Evolutionary conservation across 1,140 invertebrate species (phyloP).

Genomic region (Drosophila ambigua): DNA sequence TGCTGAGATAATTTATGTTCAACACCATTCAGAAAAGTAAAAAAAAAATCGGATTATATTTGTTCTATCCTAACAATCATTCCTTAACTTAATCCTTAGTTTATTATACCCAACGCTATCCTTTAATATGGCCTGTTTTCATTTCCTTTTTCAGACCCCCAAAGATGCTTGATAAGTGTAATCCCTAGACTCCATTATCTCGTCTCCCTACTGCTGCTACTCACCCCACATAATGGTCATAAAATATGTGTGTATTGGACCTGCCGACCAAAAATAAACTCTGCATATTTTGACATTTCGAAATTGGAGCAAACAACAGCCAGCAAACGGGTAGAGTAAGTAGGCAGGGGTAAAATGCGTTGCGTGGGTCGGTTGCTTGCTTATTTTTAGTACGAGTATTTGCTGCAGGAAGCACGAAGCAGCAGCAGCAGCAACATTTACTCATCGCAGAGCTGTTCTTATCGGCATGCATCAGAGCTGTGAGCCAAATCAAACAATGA

Average conservation of each 20-base stretch:
- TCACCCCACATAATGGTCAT: background rate
- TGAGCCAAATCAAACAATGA: conserved; percentile 29
- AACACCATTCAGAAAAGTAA: no score
- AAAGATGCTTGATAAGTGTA: background rate
- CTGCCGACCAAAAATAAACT: conserved; percentile 40
- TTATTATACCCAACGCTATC: no score
- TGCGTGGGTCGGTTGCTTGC: conserved; percentile 67
- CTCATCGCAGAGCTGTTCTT: conserved; percentile 2
- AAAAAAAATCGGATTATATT: no score
- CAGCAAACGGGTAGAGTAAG: conserved; percentile 2
- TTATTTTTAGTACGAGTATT: conserved; percentile 53
- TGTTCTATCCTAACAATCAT: no score
- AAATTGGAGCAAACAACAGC: conserved; percentile 64
- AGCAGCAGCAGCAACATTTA: conserved; percentile 1
- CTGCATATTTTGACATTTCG: conserved; percentile 59
- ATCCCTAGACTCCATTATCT: conserved; percentile 18
- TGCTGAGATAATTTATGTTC: no score
- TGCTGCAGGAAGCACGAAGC: conserved; percentile 43
- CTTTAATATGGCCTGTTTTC: no score
- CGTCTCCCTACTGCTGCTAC: background rate
- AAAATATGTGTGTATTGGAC: conserved; percentile 21
- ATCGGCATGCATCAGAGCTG: conserved; percentile 8
- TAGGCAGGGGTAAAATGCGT: conserved; percentile 27
- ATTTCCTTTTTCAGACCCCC: background rate
- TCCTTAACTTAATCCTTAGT: no score